Conservation (phyloP, 2,888 invertebrate species). For the Lochmaea capreae region DNA sequence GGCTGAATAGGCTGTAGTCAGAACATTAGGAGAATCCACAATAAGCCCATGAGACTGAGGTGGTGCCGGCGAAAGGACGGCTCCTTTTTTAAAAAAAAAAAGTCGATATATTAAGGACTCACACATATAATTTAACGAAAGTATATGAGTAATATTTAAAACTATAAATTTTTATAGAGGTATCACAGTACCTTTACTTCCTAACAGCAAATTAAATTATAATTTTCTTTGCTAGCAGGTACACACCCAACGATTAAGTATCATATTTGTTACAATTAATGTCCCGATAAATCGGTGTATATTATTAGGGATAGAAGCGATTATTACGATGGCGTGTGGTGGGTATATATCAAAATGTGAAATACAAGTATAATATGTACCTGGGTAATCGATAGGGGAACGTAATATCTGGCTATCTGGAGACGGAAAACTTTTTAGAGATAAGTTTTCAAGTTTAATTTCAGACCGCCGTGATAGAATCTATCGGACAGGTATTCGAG, state of each 20-base stretch:
- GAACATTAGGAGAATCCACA: too few relatives aligned
- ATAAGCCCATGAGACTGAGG: too few relatives aligned
- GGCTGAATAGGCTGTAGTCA: too few relatives aligned
- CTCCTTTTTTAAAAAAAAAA: too few relatives aligned
- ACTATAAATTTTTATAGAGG: background rate
- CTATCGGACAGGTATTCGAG: too few relatives aligned
- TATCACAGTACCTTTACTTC: background rate
- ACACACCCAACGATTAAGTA: slow-evolving; percentile 2
- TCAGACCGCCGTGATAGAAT: too few relatives aligned
- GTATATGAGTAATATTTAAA: background rate
- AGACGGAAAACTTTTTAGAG: too few relatives aligned
- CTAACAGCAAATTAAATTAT: too few relatives aligned
- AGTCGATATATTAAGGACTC: background rate
- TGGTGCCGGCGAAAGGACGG: too few relatives aligned
- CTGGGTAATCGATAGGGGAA: background rate
- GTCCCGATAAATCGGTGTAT: background rate
- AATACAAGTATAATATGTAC: background rate
- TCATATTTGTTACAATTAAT: slow-evolving; percentile 2
- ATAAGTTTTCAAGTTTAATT: too few relatives aligned
- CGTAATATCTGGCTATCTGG: background rate
- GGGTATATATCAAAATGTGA: background rate
- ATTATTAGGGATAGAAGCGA: background rate
- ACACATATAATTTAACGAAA: background rate
- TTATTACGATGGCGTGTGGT: background rate
- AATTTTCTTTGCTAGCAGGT: background rate